Evolutionary conservation across 2,113 vertebrate genomes (phyloP), one percentile per base, ranked within the genome.

Genomic region (Rousettus leschenaultii): DNA sequence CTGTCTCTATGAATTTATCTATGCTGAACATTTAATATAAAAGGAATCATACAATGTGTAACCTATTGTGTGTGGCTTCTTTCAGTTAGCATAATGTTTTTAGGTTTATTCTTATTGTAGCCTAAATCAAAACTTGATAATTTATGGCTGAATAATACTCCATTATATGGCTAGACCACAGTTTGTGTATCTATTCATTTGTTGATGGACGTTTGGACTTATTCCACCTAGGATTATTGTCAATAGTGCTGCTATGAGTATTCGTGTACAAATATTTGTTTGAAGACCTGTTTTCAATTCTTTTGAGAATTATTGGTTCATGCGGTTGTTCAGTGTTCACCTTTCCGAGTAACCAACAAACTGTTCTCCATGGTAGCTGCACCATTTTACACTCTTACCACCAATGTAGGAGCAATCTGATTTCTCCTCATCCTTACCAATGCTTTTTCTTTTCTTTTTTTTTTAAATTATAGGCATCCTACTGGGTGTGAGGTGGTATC

Each of bases 201-300:
- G 38, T 57, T 28, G 13, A 16, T 28, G 83, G 73, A 22, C 13
- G 11, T 26, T 89, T 66, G 68, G 33, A 10, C 57, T 79, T 45
- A 74, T 91, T 51, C 53, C 14, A 30, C 88, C 33, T 4, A 1
- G 55, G 59, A n/a, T 57, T 74, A 6, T 75, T 68, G 73, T 85
- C 48, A 83, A 19, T 33, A 38, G 19, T 38, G 77, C n/a, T 71
- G 22, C 59, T 14, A 0, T 43, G 61, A 95, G 82, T 53, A 71
- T 70, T 78, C 45, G 10, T 55, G 38, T 40, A 26, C n/a, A 68
- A 9, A 66, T 59, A 35, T 89, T 83, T 59, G 55, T 53, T 70
- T 89, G 89, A 75, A 70, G 83, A 89, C 83, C 86, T 86, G 63
- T 75, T 91, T 95, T 92, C 59, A 82, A 40, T 94, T 92, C 48